Base-by-base conservation (phyloP, 1,140 invertebrate genomes). In the Dinothrombium tinctorium region DNA sequence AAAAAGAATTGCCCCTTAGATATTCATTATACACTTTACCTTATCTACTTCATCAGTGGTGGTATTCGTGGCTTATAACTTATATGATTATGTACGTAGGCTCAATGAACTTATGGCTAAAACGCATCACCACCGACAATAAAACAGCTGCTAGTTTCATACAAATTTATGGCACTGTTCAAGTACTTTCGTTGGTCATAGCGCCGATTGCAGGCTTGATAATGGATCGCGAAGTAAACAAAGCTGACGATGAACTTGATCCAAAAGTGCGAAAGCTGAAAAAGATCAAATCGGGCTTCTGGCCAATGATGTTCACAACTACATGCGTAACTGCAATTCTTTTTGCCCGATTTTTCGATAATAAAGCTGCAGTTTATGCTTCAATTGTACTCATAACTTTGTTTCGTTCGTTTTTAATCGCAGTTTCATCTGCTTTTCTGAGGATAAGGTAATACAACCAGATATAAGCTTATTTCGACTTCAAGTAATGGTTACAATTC, bases 11-110 rank as follows among this genome's bases (percentile, higher is more conserved):
- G 2, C 46, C 50, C 2, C 29, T 51, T 2, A 26, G 33, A 5
- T 14, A 35, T 11, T 48, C 48, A 1, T 26, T 51, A 5, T 21
- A 37, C 4, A 48, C 50, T 0, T 19, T 41, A 0, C 41, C 50
- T 1, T 51, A 40, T 23, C n/a, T 47, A 12, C 24, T 49, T 6
- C 50, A 51, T 31, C 47, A 51, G 31, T 47, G 43, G 22, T 51
- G 50, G 50, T 51, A 48, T 35, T 48, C 42, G 14, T 51, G 50
- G 50, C 22, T 51, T 6, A 46, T 51, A 0, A 45, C 49, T 5
- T 49, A 49, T 32, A 51, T 49, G 20, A 40, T 51, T 25, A 43
- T 51, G 33, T 51, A 51, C 23, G 46, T 51, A 14, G 50, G 50
- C 5, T 45, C 46, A 0, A 37, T 51, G 8, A 44, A 48, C 29